phyloP scores from a whole-genome alignment of 2,797 vertebrate species.

The Rhynchonycteris naso region DNA sequence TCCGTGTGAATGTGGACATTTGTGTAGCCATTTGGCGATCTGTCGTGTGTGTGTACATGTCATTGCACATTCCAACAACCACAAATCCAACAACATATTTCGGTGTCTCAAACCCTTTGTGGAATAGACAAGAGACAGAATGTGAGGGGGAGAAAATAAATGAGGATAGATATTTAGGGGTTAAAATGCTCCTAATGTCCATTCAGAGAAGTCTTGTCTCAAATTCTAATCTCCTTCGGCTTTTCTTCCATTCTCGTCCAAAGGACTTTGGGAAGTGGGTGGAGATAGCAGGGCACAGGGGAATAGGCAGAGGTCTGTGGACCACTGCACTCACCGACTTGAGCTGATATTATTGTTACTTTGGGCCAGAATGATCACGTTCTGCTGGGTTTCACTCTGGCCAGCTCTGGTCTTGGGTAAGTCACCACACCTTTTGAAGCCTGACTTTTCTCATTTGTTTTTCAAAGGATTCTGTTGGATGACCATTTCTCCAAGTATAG shows the following conservation, averaged over 20 bases:
- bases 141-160: neutral
- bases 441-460: slow-evolving; percentile 11
- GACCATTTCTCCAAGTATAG: neutral
- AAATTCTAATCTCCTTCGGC: neutral
- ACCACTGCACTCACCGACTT: neutral
- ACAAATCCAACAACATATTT: neutral
- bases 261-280: neutral
- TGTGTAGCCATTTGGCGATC: neutral
- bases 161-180: neutral
- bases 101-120: neutral
- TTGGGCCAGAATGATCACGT: neutral
- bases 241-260: neutral
- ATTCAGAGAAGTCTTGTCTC: neutral
- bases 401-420: neutral
- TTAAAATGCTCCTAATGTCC: neutral
- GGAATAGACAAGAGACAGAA: neutral
- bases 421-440: neutral
- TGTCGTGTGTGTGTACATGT: neutral
- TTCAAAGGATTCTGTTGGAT: neutral
- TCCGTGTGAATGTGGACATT: slow-evolving; percentile 5
- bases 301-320: neutral
- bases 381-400: neutral
- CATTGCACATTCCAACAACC: neutral
- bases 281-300: accelerated
- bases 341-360: neutral